Conservation (phyloP, 2,888 invertebrate genomes). For the Elysia crispata region DNA sequence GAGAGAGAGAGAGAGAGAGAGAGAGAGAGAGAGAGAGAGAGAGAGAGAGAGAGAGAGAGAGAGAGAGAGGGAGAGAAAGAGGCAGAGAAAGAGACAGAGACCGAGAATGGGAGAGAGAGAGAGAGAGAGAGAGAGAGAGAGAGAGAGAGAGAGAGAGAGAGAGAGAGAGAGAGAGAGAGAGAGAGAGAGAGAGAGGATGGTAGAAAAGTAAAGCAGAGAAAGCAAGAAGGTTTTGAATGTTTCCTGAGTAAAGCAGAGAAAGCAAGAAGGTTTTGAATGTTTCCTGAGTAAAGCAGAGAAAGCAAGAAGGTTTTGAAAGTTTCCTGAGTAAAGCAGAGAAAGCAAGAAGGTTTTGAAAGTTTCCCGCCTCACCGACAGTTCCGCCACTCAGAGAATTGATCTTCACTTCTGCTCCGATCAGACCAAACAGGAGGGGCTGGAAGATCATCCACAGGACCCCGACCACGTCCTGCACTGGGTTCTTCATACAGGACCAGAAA, state of each 20-base stretch:
- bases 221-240: too few relatives aligned
- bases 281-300: too few relatives aligned
- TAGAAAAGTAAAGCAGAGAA: too few relatives aligned
- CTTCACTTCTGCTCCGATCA: constrained; percentile 94
- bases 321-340: too few relatives aligned
- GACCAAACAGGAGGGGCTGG: constrained; percentile 94
- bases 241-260: too few relatives aligned
- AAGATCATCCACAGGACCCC: constrained; percentile 97
- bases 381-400: constrained; percentile 78
- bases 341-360: too few relatives aligned
- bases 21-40: not conserved
- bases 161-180: not conserved
- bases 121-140: too few relatives aligned
- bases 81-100: too few relatives aligned
- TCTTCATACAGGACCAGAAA: constrained; percentile 30
- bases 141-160: constrained; percentile 17
- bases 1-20: not conserved
- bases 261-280: too few relatives aligned
- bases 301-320: too few relatives aligned
- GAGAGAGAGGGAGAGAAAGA: constrained; percentile 6
- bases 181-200: too few relatives aligned
- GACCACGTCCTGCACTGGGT: constrained; percentile 87
- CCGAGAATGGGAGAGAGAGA: too few relatives aligned
- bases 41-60: constrained; percentile 14
- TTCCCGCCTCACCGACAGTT: constrained; percentile 78